These are phyloP conservation scores for Oncorhynchus keta DNA, from an alignment of 2,113 vertebrate genomes.

Conservation along the genomic window DNA sequence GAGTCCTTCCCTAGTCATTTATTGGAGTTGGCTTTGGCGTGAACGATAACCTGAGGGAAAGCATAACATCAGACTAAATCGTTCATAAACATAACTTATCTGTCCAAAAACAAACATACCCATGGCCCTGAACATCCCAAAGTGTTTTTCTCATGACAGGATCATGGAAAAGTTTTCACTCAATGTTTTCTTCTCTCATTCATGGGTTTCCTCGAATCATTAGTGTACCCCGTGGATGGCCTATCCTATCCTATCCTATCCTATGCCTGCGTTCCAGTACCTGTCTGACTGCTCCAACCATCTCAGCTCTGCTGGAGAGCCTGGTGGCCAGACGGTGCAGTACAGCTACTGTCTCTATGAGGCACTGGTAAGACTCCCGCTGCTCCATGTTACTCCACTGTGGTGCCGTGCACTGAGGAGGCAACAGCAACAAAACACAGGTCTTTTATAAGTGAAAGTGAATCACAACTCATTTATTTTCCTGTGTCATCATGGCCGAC, in stretches of 20 bases:
- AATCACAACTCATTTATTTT: neutral
- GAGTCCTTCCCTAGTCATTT: conserved; percentile 29
- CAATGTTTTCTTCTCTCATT: neutral
- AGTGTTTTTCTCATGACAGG: conserved; percentile 17
- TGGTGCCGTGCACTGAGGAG: conserved; percentile 80
- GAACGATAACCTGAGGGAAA: conserved; percentile 30
- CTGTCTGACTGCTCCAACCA: conserved; percentile 94
- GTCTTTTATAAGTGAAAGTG: neutral
- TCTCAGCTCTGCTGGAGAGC: conserved; percentile 91
- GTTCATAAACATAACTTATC: conserved; percentile 16
- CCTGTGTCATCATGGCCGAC: neutral
- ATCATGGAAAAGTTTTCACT: neutral
- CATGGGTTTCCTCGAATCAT: neutral
- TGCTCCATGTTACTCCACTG: conserved; percentile 91
- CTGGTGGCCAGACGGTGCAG: conserved; percentile 85
- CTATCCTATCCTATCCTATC: neutral
- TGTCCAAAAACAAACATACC: conserved; percentile 33
- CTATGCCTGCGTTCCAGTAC: conserved; percentile 57
- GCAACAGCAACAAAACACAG: conserved; percentile 4
- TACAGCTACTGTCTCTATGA: conserved; percentile 86
- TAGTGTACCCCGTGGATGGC: neutral
- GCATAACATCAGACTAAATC: conserved; percentile 30
- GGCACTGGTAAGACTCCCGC: conserved; percentile 88
- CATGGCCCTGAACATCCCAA: neutral
- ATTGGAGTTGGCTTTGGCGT: conserved; percentile 44